phyloP scores from a whole-genome alignment of 2,888 invertebrate species.

The Ichneumon xanthorius region DNA sequence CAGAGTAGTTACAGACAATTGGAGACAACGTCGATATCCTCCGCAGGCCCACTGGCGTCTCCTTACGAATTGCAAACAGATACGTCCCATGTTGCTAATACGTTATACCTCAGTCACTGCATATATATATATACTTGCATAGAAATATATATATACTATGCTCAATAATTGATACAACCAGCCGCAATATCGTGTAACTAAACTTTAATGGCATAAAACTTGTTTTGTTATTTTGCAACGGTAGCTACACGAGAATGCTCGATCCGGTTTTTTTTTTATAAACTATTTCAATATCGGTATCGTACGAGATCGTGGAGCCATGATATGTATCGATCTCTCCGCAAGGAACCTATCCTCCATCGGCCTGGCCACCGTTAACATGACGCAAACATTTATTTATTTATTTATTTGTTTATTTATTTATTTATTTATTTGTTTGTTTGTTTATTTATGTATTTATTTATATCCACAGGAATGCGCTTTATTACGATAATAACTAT shows the following conservation, averaged over 20 bases:
- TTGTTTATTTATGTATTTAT: too few species aligned
- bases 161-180: conserved; percentile 47
- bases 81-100: conserved; percentile 59
- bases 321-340: background rate
- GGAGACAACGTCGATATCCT: conserved; percentile 60
- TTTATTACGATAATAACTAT: too few species aligned
- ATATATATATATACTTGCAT: background rate
- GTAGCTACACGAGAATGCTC: conserved; percentile 30
- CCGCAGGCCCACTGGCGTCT: conserved; percentile 54
- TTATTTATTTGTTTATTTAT: too few species aligned
- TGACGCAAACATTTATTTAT: too few species aligned
- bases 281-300: background rate
- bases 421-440: too few species aligned
- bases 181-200: conserved; percentile 24
- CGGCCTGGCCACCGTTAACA: too few species aligned
- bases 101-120: conserved; percentile 45
- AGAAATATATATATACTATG: conserved; percentile 24
- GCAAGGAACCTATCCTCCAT: background rate
- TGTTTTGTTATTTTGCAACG: conserved; percentile 33
- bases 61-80: conserved; percentile 60
- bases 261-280: background rate
- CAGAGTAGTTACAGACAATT: conserved; percentile 64
- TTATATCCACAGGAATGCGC: too few species aligned
- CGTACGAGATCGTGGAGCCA: background rate
- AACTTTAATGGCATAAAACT: conserved; percentile 13